Percentiles rank a stretch among this genome's conserved stretches.
Evolutionary conservation across 30 jellyfish, hydroid and myxozoan genomes (phyloP).

Genomic region (Hydractinia symbiolongicarpus): DNA sequence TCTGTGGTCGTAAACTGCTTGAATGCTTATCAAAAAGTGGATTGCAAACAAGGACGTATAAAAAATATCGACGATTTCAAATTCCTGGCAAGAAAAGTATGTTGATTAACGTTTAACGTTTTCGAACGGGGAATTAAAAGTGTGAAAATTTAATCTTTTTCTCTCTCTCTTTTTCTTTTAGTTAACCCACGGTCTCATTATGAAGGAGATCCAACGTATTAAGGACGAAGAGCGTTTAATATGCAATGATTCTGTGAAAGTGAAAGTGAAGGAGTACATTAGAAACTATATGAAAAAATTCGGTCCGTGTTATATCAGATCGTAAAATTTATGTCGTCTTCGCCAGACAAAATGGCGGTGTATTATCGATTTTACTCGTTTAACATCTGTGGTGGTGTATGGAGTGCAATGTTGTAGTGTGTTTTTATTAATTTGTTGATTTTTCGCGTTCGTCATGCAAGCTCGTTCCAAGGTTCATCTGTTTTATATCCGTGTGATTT

Average conservation of each 20-base stretch:
- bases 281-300: slow-evolving; percentile 79
- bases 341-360: not conserved
- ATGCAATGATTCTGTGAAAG: slow-evolving; percentile 83
- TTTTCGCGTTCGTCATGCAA: no score
- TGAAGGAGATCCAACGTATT: slow-evolving; percentile 80
- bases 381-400: no score
- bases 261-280: slow-evolving; percentile 86
- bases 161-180: slow-evolving; percentile 12
- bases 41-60: slow-evolving; percentile 88
- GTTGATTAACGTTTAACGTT: not conserved
- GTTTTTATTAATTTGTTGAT: no score
- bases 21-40: slow-evolving; percentile 86
- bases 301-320: slow-evolving; percentile 71
- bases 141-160: not conserved
- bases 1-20: slow-evolving; percentile 83
- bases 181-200: slow-evolving; percentile 94
- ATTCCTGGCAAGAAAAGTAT: slow-evolving; percentile 91
- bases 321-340: slow-evolving; percentile 26
- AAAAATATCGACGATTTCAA: slow-evolving; percentile 78
- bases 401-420: no score
- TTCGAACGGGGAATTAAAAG: not conserved
- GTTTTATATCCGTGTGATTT: no score
- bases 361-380: no score
- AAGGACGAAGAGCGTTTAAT: slow-evolving; percentile 61
- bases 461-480: no score